These are phyloP conservation scores for Onychomys arenicola DNA, from an alignment of 2,797 vertebrate genomes.

Conservation along the genomic window DNA sequence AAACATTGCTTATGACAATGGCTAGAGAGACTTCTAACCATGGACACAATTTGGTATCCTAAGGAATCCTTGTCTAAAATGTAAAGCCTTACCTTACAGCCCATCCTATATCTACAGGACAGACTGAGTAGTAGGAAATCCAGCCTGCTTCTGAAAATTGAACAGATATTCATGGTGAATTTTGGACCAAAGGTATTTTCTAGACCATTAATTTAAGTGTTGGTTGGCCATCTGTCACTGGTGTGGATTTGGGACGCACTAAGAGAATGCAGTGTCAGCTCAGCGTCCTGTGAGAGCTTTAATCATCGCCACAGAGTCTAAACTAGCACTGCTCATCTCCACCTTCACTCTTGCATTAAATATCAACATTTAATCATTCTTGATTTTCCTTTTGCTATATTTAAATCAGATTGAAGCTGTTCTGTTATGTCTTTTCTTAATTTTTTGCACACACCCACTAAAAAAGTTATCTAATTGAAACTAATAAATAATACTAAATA, in stretches of 20 bases:
- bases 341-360: background rate
- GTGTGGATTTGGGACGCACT: background rate
- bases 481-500: conserved; percentile 5
- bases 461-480: background rate
- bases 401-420: background rate
- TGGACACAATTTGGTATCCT: background rate
- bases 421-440: background rate
- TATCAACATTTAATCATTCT: background rate
- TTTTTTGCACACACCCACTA: background rate
- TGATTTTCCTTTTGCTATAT: background rate
- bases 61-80: background rate
- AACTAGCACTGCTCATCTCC: background rate
- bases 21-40: background rate
- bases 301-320: background rate
- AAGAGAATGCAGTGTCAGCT: background rate
- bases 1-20: background rate
- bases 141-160: background rate
- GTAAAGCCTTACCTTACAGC: background rate
- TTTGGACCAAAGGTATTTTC: background rate
- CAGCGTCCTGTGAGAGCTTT: background rate
- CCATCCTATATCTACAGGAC: background rate
- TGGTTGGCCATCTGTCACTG: background rate
- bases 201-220: background rate
- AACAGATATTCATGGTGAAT: background rate
- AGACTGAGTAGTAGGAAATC: background rate